Conservation (phyloP, 2,113 vertebrate genomes). For the Oncorhynchus tshawytscha region DNA sequence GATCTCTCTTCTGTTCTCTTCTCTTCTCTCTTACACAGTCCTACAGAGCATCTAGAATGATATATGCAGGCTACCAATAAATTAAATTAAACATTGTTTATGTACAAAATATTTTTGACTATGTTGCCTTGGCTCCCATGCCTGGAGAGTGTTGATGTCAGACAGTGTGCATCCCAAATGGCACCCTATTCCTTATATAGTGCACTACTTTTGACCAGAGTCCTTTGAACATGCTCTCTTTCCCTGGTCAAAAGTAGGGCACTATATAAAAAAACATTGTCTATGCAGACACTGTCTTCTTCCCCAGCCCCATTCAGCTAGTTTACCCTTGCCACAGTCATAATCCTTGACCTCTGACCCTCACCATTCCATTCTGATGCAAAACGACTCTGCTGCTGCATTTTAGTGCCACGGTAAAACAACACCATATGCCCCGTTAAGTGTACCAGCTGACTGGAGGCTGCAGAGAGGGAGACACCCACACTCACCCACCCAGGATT, state of each 20-base stretch:
- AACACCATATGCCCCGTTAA: constrained; percentile 18
- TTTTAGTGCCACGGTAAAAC: constrained; percentile 23
- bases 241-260: no score
- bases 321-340: constrained; percentile 44
- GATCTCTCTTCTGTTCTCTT: not conserved
- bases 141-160: not conserved
- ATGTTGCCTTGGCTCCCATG: not conserved
- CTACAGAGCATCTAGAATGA: not conserved
- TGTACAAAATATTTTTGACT: constrained; percentile 3
- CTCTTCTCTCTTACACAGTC: not conserved
- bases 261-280: constrained; percentile 11
- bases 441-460: not conserved
- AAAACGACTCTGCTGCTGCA: constrained; percentile 52
- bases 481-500: no score
- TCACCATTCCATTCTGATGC: constrained; percentile 59
- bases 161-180: constrained; percentile 8
- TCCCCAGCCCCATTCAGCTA: constrained; percentile 1
- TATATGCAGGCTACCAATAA: no score
- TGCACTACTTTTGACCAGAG: no score
- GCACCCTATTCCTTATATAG: no score
- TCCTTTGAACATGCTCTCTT: no score
- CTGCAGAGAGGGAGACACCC: no score
- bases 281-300: no score
- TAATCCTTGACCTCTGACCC: constrained; percentile 62
- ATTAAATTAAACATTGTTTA: no score